A percentile compares a stretch with the other conserved stretches of the same genome.
Conservation (phyloP, 2,113 vertebrate genomes). For the Furnarius figulus region DNA sequence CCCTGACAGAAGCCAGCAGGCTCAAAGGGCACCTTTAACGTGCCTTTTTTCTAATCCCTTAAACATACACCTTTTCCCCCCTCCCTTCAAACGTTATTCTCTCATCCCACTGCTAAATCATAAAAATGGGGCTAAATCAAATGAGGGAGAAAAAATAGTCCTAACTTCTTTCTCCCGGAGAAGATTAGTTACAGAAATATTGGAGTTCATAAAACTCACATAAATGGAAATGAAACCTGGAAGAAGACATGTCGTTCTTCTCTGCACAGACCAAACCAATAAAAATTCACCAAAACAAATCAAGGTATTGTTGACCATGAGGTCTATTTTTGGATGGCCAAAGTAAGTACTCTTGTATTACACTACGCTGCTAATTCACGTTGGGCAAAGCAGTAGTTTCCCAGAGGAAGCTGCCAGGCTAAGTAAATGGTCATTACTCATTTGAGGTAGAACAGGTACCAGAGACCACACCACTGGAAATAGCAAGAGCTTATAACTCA, state of each 20-base stretch:
- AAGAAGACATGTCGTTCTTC: neutral
- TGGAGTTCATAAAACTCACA: neutral
- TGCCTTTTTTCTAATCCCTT: neutral
- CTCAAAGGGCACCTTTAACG: neutral
- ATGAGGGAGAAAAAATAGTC: neutral
- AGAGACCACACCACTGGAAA: neutral
- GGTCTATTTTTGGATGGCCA: neutral
- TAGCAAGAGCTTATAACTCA: rapidly evolving
- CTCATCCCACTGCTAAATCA: neutral
- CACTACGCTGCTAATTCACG: neutral
- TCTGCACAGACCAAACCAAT: neutral
- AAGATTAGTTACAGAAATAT: neutral
- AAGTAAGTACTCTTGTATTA: neutral
- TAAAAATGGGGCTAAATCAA: neutral
- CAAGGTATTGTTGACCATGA: neutral
- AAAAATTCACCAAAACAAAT: neutral
- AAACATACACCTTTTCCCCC: rapidly evolving
- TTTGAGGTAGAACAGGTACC: neutral
- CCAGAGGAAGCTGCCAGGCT: neutral
- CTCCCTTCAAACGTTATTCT: neutral
- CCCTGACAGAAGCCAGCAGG: neutral
- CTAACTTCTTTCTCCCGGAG: neutral
- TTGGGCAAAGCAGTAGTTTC: neutral
- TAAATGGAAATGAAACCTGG: neutral
- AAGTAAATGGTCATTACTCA: neutral